Conservation (phyloP, 2,113 vertebrate species). For the Suncus etruscus region DNA sequence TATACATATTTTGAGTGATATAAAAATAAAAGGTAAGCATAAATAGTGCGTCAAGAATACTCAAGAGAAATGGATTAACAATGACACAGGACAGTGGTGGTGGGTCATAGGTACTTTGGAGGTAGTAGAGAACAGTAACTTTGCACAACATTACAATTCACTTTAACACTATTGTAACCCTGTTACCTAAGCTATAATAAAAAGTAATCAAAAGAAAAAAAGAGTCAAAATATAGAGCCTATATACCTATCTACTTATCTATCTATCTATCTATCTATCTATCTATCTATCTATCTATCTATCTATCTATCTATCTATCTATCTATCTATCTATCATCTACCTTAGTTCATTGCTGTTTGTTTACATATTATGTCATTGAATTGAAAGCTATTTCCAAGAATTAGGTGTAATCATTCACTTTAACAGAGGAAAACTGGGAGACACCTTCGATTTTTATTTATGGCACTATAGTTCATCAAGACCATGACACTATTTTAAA, state of each 20-base stretch:
- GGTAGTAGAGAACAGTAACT: too few species aligned
- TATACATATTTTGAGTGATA: neutral
- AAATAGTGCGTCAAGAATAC: neutral
- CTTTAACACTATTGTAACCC: too few species aligned
- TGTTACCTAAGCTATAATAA: too few species aligned
- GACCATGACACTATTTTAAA: neutral
- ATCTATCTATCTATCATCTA: too few species aligned
- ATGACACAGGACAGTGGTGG: too few species aligned
- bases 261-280: too few species aligned
- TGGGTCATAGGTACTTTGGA: too few species aligned
- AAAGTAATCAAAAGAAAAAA: neutral
- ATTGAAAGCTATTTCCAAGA: conserved; percentile 38
- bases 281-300: too few species aligned
- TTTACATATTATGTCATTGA: conserved; percentile 2
- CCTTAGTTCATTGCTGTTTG: neutral
- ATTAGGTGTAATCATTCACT: neutral
- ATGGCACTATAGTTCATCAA: neutral
- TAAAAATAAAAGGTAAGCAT: conserved; percentile 29
- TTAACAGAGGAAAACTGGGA: neutral
- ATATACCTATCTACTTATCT: too few species aligned
- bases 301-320: too few species aligned
- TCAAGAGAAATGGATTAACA: neutral
- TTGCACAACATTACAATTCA: too few species aligned
- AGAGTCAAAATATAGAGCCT: neutral
- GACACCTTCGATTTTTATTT: neutral